Percentiles rank a stretch among this genome's conserved stretches.
Conservation (phyloP, 2,888 invertebrate species). For the Mesorhabditis sp. region DNA sequence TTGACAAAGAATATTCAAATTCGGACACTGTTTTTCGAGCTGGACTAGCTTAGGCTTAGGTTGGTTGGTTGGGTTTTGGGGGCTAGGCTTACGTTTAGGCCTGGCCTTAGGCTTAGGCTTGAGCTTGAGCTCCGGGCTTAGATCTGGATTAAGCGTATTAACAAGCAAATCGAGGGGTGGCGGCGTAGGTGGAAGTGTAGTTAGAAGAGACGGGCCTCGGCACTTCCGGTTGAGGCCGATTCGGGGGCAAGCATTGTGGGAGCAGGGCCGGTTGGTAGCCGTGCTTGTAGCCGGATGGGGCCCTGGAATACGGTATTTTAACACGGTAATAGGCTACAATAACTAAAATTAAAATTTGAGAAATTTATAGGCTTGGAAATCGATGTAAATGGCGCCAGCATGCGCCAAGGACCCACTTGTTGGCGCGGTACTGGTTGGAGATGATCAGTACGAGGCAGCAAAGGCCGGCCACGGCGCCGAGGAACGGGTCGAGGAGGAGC, state of each 20-base stretch:
- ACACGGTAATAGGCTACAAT: too few species aligned
- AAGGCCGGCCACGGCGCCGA: constrained; percentile 11
- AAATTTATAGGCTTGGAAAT: too few species aligned
- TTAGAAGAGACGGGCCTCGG: neutral
- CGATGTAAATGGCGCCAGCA: too few species aligned
- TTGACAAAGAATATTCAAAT: too few species aligned
- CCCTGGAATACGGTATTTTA: neutral
- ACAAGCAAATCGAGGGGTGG: constrained; percentile 1
- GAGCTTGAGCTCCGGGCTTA: neutral
- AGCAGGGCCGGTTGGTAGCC: constrained; percentile 45
- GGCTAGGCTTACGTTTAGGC: too few species aligned
- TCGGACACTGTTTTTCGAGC: too few species aligned
- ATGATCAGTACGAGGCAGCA: neutral
- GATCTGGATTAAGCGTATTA: neutral
- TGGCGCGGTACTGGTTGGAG: constrained; percentile 1
- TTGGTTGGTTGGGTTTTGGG: too few species aligned
- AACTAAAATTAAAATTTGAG: too few species aligned
- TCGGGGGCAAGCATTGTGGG: constrained; percentile 26
- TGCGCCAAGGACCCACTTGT: neutral
- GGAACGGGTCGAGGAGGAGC: constrained; percentile 21
- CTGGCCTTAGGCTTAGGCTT: too few species aligned
- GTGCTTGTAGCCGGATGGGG: constrained; percentile 21
- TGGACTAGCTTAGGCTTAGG: too few species aligned
- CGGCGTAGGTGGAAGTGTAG: neutral
- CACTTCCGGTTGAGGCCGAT: constrained; percentile 13